Evolutionary conservation across 2,888 invertebrate genomes (phyloP).

Genomic region (Criorhina ranunculi): DNA sequence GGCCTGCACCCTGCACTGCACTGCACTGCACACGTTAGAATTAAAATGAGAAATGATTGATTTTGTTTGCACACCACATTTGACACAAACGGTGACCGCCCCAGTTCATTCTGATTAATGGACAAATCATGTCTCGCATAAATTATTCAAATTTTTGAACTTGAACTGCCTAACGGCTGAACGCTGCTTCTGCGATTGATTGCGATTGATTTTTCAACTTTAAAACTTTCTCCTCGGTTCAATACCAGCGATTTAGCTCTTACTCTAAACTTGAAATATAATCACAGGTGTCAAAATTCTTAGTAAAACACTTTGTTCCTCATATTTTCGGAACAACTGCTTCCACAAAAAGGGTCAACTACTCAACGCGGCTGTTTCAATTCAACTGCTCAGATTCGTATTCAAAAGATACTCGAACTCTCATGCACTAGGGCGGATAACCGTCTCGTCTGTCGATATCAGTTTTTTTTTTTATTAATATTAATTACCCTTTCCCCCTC

Average conservation of each 20-base stretch:
- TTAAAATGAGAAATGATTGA: conserved; percentile 42
- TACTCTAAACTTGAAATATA: not conserved
- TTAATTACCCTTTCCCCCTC: conserved; percentile 41
- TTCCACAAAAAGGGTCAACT: conserved; percentile 47
- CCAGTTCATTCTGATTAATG: conserved; percentile 54
- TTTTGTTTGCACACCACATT: conserved; percentile 30
- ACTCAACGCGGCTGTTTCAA: conserved; percentile 50
- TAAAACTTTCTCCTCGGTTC: too few relatives aligned
- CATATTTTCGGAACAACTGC: conserved; percentile 63
- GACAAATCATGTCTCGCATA: conserved; percentile 69
- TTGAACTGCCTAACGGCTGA: conserved; percentile 27
- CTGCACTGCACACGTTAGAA: too few relatives aligned
- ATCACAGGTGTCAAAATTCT: not conserved
- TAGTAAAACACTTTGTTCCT: conserved; percentile 70
- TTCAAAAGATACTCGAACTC: not conserved
- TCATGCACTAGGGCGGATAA: conserved; percentile 49
- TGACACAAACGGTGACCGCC: conserved; percentile 43
- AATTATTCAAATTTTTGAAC: conserved; percentile 65
- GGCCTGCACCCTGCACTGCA: conserved; percentile 18
- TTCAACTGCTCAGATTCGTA: conserved; percentile 38
- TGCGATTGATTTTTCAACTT: too few relatives aligned
- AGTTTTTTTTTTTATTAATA: conserved; percentile 21
- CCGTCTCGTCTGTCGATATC: conserved; percentile 57
- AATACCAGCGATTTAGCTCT: conserved; percentile 1
- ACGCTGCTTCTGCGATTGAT: not conserved